Evolutionary conservation across 2,113 vertebrate species (phyloP).

Genomic region (Toxostoma redivivum): DNA sequence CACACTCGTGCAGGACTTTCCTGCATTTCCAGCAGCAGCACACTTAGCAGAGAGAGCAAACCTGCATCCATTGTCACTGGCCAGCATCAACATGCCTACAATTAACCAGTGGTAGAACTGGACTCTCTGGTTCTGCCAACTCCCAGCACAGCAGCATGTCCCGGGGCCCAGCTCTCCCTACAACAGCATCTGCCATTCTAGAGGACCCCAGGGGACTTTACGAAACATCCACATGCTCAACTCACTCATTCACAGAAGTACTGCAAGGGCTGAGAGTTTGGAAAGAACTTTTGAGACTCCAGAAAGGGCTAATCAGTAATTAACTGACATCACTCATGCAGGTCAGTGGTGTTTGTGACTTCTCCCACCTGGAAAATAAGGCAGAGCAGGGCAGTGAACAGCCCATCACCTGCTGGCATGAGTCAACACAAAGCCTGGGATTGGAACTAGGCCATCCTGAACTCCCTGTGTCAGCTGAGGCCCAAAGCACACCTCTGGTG

Average conservation of each 20-base stretch:
- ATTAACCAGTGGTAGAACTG: conserved; percentile 20
- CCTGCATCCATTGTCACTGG: conserved; percentile 38
- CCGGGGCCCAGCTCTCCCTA: conserved; percentile 51
- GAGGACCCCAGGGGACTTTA: conserved; percentile 59
- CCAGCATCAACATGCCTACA: conserved; percentile 45
- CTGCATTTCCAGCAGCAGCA: conserved; percentile 34
- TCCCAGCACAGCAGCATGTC: conserved; percentile 59
- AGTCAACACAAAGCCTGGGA: conserved; percentile 53
- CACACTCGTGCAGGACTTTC: conserved; percentile 13
- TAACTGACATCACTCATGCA: conserved; percentile 63
- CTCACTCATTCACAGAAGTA: conserved; percentile 64
- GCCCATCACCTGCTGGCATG: conserved; percentile 51
- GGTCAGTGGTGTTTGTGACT: conserved; percentile 59
- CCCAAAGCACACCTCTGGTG: background rate
- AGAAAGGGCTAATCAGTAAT: conserved; percentile 65
- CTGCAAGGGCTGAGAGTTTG: conserved; percentile 62
- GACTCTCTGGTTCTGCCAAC: conserved; percentile 64
- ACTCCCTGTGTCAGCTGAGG: conserved; percentile 5
- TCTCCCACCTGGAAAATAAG: conserved; percentile 63
- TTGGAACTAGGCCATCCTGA: conserved; percentile 11
- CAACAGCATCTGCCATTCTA: conserved; percentile 31
- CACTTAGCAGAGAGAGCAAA: conserved; percentile 31
- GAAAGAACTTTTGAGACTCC: conserved; percentile 64
- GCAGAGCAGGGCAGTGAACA: conserved; percentile 65
- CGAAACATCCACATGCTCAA: conserved; percentile 60